Evolutionary conservation across 2,888 invertebrate species (phyloP).

Genomic region (Drosophila cracens): DNA sequence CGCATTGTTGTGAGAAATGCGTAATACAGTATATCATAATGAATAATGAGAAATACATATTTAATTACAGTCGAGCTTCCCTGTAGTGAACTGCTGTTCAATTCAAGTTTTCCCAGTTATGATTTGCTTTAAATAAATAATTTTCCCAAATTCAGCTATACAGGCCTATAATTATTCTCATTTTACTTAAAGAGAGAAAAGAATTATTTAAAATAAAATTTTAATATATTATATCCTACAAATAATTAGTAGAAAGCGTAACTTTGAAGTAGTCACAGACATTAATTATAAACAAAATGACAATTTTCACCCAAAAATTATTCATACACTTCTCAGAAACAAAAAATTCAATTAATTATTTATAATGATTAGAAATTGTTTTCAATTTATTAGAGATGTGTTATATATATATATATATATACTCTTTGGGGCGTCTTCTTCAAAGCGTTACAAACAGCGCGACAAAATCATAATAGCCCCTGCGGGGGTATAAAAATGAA

Average conservation of each 20-base stretch:
- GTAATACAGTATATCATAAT: constrained; percentile 19
- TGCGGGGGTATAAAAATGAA: background rate
- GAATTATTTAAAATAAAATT: background rate
- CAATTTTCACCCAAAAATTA: background rate
- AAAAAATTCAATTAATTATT: no score
- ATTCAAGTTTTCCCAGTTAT: background rate
- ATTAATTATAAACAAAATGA: background rate
- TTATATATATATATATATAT: no score
- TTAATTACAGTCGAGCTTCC: constrained; percentile 12
- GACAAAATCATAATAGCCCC: background rate
- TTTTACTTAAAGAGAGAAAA: background rate
- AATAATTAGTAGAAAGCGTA: background rate
- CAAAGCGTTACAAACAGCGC: background rate
- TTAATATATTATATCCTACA: background rate
- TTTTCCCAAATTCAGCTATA: background rate
- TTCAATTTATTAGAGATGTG: no score
- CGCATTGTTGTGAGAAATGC: constrained; percentile 38
- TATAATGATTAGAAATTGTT: no score
- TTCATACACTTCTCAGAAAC: background rate
- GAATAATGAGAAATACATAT: constrained; percentile 14
- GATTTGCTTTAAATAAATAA: background rate
- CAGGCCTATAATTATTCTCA: background rate
- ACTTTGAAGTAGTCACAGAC: no score
- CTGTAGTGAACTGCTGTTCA: background rate
- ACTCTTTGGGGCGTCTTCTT: no score